phyloP scores from a whole-genome alignment of 1,140 invertebrate genomes.

The Tetraneura akinire region DNA sequence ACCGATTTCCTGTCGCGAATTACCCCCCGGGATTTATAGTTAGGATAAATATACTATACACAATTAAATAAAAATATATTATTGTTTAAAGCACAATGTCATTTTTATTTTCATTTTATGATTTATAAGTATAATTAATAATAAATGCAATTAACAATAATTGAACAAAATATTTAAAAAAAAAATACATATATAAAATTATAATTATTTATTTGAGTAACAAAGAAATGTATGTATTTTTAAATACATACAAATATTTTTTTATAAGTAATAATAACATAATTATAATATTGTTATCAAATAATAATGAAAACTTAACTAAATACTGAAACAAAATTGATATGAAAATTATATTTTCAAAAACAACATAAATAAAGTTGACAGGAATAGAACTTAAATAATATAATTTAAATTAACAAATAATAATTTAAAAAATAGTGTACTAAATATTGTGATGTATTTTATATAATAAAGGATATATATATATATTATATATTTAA shows the following conservation, averaged over 20 bases:
- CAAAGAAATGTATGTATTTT: neutral
- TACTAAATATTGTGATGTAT: conserved; percentile 5
- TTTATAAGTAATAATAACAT: neutral
- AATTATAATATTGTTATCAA: neutral
- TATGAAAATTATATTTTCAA: conserved; percentile 18
- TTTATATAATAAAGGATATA: conserved; percentile 12
- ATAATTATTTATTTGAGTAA: neutral
- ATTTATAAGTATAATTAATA: conserved; percentile 22
- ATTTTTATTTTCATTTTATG: conserved; percentile 24
- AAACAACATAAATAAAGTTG: neutral
- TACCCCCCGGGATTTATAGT: neutral
- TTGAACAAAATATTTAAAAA: too few relatives aligned
- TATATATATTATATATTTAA: conserved; percentile 5
- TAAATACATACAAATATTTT: neutral
- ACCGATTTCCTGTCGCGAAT: too few relatives aligned
- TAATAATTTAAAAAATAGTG: neutral
- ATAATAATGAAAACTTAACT: conserved; percentile 34
- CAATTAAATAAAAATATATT: neutral
- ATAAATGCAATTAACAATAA: conserved; percentile 33
- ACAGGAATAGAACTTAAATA: conserved; percentile 2
- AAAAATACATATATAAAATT: conserved; percentile 8
- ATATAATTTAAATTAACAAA: neutral
- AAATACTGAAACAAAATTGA: conserved; percentile 25
- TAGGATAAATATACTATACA: neutral
- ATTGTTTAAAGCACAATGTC: conserved; percentile 28